Base-by-base conservation (phyloP, 2,888 invertebrate genomes). In the Baccha elongata region DNA sequence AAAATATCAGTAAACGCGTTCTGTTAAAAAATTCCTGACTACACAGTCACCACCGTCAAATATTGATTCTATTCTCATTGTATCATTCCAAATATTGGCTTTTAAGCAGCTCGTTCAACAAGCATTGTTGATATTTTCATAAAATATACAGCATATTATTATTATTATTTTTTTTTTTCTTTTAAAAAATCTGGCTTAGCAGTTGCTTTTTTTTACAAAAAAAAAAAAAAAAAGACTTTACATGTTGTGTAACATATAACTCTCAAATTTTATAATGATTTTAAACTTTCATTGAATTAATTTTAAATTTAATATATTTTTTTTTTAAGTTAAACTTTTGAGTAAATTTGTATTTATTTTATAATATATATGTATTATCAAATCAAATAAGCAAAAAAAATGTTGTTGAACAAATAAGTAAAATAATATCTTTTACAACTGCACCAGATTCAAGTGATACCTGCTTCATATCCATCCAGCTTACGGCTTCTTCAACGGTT, bases 381-480 rank as follows among this genome's bases (percentile, higher is more conserved):
- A n/a, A n/a, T 37, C 10, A 26, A 37, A 26, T 46, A 80, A 74
- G 64, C 69, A 69, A 67, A 78, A 73, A 32, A 64, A 72, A 68
- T 58, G 58, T 53, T 53, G 37, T 46, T 62, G 55, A 73, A 71
- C 69, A 74, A 65, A 74, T 73, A 68, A 68, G 60, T 37, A 68
- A 32, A 76, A 72, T 62, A 65, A 76, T 68, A 76, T 80, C 44
- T 76, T 73, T 81, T 73, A 85, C 85, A 86, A 86, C 85, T 86
- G 86, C 86, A 86, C 87, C 87, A 86, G 86, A 86, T 85, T 86
- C 86, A 85, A 87, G 87, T 87, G 90, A 88, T 89, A 89, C 89
- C 89, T 97, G 95, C 93, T 96, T 96, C 92, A 94, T 93, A 91
- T 97, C 96, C 96, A 97, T 97, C 96, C 97, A 97, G 91, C 94